Evolutionary conservation across 2,888 invertebrate genomes (phyloP), one percentile per base, ranked within the genome.

Genomic region (Empis livida): DNA sequence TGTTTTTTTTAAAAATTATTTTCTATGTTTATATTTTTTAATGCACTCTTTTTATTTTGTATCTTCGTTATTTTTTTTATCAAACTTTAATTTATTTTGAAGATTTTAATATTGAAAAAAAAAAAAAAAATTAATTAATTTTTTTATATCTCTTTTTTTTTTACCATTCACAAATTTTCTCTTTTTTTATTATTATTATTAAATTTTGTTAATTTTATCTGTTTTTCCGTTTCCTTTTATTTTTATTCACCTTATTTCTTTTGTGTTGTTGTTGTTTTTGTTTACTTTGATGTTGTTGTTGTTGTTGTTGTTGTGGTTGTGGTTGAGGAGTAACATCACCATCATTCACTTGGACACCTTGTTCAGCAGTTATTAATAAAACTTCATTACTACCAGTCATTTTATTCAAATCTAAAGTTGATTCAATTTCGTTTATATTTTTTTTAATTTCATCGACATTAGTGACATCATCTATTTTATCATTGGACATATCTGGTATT

Each of bases 191-290:
- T 5, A 3, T 40, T 20, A n/a, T 40, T 20, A 13, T 40, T 40
- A 6, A 5, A 23, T 40, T 23, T 40, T 20, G 10, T 13, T 14
- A 17, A 20, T n/a, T 38, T 41, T 41, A 41, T 41, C 41, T 13
- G 27, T 41, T 41, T 23, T 41, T 41, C 27, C 41, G 20, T 27
- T 41, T 41, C 41, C 27, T 41, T 41, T 27, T 41, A 27, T 41
- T 41, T 41, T 23, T 41, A 27, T 41, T 41, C 23, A 41, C 41
- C 41, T 41, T 41, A 11, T 41, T 41, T 10, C n/a, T 41, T 41
- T 41, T 20, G 27, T 41, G 23, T 10, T 11, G 17, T 17, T 40
- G 40, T 27, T 41, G 23, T n/a, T 41, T 27, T 20, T 41, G 41
- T 20, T 17, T 16, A 10, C 13, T n/a, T 11, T 39, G 38, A 10